A percentile compares a stretch with the other conserved stretches of the same genome.
Evolutionary conservation across 2,888 invertebrate species (phyloP).

Genomic region (Zhengitettix transpicula): DNA sequence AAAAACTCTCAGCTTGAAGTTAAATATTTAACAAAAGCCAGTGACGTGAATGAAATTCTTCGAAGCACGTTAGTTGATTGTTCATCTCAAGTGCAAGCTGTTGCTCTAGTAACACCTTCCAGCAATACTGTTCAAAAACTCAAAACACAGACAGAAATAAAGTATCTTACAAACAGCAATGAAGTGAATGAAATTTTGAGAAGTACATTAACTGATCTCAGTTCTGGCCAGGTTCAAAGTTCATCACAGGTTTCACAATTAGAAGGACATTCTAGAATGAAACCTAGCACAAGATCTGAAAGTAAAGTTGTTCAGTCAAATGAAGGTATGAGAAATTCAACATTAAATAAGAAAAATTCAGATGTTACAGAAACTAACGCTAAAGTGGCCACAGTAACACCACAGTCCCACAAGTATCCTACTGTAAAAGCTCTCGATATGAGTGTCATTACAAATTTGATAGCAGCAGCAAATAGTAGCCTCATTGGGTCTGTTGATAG

Average conservation of each 20-base stretch:
- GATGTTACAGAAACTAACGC: neutral
- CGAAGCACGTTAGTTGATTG: slow-evolving; percentile 1
- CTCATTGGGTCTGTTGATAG: neutral
- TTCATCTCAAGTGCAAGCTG: neutral
- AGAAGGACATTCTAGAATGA: neutral
- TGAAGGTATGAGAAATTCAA: neutral
- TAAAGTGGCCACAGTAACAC: too few relatives aligned
- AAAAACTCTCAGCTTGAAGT: slow-evolving; percentile 1
- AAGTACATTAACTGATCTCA: slow-evolving; percentile 1
- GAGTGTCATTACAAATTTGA: slow-evolving; percentile 8
- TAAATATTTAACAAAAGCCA: slow-evolving; percentile 4
- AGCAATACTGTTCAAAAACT: neutral
- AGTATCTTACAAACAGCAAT: slow-evolving; percentile 5
- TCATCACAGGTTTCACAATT: neutral
- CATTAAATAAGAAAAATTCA: neutral
- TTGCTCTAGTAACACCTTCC: neutral
- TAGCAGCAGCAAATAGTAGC: slow-evolving; percentile 1
- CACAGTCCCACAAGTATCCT: neutral
- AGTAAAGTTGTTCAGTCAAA: neutral
- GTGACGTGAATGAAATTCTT: slow-evolving; percentile 4
- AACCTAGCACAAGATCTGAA: neutral
- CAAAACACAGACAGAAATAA: slow-evolving; percentile 1
- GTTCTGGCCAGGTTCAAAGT: neutral
- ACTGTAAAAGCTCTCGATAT: slow-evolving; percentile 9
- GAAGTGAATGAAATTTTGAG: slow-evolving; percentile 9